Evolutionary conservation across 2,113 vertebrate genomes (phyloP).

Genomic region (Grammomys surdaster): DNA sequence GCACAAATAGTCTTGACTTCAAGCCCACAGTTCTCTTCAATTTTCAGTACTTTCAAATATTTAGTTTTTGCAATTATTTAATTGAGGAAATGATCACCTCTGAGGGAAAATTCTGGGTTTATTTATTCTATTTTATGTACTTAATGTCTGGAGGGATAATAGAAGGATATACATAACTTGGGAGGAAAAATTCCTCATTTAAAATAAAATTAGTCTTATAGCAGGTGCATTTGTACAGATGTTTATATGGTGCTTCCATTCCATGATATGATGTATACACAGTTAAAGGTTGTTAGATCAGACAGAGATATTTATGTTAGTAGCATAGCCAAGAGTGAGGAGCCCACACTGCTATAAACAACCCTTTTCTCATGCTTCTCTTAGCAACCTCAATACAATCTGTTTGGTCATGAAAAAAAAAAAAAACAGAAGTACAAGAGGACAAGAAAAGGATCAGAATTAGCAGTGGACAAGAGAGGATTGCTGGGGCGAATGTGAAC

Average conservation of each 20-base stretch:
- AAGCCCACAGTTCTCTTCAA: neutral
- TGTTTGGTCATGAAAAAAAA: neutral
- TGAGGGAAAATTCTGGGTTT: neutral
- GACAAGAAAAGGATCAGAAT: no score
- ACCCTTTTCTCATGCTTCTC: neutral
- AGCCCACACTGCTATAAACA: neutral
- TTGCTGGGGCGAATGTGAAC: neutral
- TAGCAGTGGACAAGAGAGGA: neutral
- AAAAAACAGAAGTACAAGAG: neutral
- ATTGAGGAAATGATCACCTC: neutral
- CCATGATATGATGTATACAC: neutral
- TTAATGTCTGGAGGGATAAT: neutral
- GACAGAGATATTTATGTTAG: neutral
- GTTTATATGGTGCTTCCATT: neutral
- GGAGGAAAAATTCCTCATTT: neutral
- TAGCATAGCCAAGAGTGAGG: neutral
- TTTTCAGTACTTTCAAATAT: neutral
- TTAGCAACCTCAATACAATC: neutral
- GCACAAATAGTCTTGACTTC: neutral
- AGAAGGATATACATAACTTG: neutral
- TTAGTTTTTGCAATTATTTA: neutral
- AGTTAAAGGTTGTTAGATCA: neutral
- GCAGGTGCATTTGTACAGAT: neutral
- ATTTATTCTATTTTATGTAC: neutral
- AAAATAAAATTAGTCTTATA: neutral